phyloP scores from a whole-genome alignment of 2,113 vertebrate species.

The Panthera uncia region DNA sequence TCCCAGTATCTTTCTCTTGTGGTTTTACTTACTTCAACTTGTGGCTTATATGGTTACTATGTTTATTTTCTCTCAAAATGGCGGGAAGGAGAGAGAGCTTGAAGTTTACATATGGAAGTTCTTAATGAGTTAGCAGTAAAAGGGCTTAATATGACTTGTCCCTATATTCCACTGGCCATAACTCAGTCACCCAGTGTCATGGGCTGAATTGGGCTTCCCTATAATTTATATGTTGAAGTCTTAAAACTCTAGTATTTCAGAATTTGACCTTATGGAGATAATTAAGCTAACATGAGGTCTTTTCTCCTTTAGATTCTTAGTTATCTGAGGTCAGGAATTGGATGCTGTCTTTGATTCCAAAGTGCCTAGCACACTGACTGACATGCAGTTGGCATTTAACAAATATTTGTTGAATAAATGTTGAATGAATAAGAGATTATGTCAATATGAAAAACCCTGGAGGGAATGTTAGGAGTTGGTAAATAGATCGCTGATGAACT shows the following conservation, averaged over 20 bases:
- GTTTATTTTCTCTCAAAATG: background rate
- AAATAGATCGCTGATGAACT: background rate
- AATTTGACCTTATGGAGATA: background rate
- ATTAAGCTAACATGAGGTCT: background rate
- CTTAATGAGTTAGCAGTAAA: background rate
- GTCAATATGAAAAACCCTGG: background rate
- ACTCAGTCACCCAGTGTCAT: background rate
- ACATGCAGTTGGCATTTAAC: background rate
- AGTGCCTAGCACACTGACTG: background rate
- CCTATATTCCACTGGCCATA: background rate
- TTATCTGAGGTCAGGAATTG: background rate
- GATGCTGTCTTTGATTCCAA: background rate
- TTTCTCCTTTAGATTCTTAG: background rate
- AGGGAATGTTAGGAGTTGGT: background rate
- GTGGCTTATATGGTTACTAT: background rate
- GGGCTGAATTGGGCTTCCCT: background rate
- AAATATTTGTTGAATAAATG: background rate
- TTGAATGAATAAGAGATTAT: background rate
- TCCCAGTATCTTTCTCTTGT: background rate
- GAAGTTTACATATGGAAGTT: background rate
- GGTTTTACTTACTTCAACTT: background rate
- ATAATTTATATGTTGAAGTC: background rate
- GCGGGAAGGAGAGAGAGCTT: background rate
- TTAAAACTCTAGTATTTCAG: background rate
- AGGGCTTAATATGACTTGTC: background rate